Evolutionary conservation across 2,113 vertebrate species (phyloP), one percentile per base, ranked within the genome.

Genomic region (Casuarius casuarius): DNA sequence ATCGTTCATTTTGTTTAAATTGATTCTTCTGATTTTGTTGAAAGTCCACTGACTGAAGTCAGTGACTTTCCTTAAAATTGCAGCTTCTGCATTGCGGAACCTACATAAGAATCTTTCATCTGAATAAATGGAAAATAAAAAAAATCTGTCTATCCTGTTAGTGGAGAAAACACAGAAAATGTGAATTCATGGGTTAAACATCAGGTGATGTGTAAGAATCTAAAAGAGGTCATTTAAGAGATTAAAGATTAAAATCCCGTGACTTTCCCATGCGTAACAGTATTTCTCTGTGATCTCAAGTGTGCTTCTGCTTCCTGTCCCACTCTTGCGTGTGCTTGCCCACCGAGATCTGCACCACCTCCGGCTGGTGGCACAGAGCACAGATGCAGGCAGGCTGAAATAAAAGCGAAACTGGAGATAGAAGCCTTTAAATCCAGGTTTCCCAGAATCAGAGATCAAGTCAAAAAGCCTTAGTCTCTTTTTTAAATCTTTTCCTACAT

Each of bases 1-100:
- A 29, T n/a, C 0, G 0, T 26, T 67, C 6, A 2, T 63, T n/a
- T 59, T 2, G 0, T 65, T 31, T 68, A 46, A 90, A 61, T 19
- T 18, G 22, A 15, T 72, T 86, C n/a, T 84, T 49, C 1, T 2
- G n/a, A 68, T 92, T 73, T 80, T 83, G 20, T 46, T 35, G 12
- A 25, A 72, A 85, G 15, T 26, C 10, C 10, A 68, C 18, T 0
- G 1, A 21, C 2, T 38, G 38, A 38, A 70, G 49, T 16, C 35
- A 67, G 44, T 19, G 20, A 5, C 5, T 31, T 66, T 75, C 62
- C 68, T 84, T 88, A 58, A 58, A 73, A 31, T 10, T 35, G 20
- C 3, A 17, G 10, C 19, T 87, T 56, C 58, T 68, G 63, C 20
- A 21, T 77, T 70, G 72, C 66, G 26, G 17, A 70, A 26, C 33